A percentile compares a stretch with the other conserved stretches of the same genome.
phyloP scores from a whole-genome alignment of 1,140 invertebrate species.

The Panulirus ornatus region DNA sequence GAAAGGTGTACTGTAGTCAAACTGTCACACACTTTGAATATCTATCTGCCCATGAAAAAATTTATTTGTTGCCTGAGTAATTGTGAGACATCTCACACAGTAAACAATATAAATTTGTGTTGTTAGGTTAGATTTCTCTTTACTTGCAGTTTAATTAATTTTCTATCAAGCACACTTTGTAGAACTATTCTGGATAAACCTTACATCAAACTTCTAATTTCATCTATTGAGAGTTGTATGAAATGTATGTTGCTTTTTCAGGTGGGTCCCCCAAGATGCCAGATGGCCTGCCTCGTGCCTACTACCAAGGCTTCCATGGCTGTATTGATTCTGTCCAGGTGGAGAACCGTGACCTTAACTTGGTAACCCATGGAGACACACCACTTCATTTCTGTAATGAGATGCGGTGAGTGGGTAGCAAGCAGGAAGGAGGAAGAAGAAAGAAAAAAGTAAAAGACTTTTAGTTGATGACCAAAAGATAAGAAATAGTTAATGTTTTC shows the following conservation, averaged over 20 bases:
- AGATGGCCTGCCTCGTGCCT: slow-evolving; percentile 81
- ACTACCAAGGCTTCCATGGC: slow-evolving; percentile 83
- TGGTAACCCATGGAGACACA: slow-evolving; percentile 76
- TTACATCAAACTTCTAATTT: too few relatives aligned
- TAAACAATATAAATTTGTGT: too few relatives aligned
- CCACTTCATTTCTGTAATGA: slow-evolving; percentile 75
- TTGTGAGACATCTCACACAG: too few relatives aligned
- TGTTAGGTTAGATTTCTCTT: too few relatives aligned
- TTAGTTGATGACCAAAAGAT: not conserved
- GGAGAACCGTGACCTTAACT: slow-evolving; percentile 77
- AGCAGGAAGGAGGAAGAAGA: not conserved
- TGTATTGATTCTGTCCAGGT: slow-evolving; percentile 82
- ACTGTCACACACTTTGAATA: too few relatives aligned
- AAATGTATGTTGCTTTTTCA: slow-evolving; percentile 75
- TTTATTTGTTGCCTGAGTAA: too few relatives aligned
- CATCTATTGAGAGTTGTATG: too few relatives aligned
- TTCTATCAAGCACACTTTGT: too few relatives aligned
- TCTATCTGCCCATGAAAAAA: too few relatives aligned
- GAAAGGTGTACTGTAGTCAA: too few relatives aligned
- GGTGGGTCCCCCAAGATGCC: slow-evolving; percentile 82
- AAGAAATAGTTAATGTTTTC: slow-evolving; percentile 6
- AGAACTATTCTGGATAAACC: too few relatives aligned
- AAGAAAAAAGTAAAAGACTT: not conserved
- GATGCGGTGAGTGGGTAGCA: slow-evolving; percentile 63
- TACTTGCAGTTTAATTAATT: too few relatives aligned